Conservation (phyloP, 1,140 invertebrate species). For the Micrasema longulum region DNA sequence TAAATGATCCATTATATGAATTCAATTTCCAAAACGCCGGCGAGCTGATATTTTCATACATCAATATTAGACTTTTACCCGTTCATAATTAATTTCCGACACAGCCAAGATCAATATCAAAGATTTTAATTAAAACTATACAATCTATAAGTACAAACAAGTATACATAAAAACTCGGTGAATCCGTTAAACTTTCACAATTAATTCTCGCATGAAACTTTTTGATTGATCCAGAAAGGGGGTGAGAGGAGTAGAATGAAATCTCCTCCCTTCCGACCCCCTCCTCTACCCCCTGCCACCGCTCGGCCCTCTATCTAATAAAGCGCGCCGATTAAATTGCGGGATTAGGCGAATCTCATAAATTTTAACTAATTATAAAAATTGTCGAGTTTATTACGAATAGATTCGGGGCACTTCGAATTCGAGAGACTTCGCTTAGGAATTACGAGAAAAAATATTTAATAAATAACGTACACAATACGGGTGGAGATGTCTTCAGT, state of each 20-base stretch:
- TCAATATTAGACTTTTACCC: conserved; percentile 53
- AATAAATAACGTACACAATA: too few relatives aligned
- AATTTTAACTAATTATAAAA: conserved; percentile 34
- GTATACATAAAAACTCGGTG: conserved; percentile 54
- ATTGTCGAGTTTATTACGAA: conserved; percentile 1
- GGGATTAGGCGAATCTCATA: conserved; percentile 31
- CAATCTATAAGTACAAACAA: conserved; percentile 55
- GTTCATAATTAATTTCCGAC: conserved; percentile 55
- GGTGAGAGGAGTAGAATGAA: not conserved
- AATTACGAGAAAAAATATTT: too few relatives aligned
- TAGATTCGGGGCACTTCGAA: not conserved
- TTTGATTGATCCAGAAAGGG: conserved; percentile 52
- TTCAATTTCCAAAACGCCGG: conserved; percentile 43
- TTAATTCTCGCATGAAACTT: conserved; percentile 55
- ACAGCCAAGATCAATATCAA: conserved; percentile 55
- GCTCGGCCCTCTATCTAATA: conserved; percentile 33
- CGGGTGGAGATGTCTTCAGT: too few relatives aligned
- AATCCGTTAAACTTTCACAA: conserved; percentile 55
- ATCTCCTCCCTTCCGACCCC: not conserved
- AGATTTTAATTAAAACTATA: conserved; percentile 56
- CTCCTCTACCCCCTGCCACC: not conserved
- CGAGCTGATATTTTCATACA: conserved; percentile 49
- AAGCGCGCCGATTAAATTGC: conserved; percentile 36
- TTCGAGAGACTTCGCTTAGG: too few relatives aligned
- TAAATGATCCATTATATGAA: conserved; percentile 51